Evolutionary conservation across 2,113 vertebrate species (phyloP).

Genomic region (Pituophis catenifer): DNA sequence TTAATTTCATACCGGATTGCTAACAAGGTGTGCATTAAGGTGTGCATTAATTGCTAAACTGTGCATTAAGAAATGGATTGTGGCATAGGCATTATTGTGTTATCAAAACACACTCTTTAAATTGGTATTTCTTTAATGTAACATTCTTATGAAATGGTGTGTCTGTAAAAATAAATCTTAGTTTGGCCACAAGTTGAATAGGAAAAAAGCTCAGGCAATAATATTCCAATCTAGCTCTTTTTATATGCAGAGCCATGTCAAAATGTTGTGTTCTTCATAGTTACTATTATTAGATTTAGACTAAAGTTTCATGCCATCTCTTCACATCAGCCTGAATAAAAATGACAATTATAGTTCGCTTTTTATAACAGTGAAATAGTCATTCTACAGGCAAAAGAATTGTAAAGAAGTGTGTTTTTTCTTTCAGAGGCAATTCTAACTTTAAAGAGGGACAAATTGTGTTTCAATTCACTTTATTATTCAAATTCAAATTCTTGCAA

Average conservation of each 20-base stretch:
- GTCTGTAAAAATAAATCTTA: conserved; percentile 22
- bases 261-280: conserved; percentile 36
- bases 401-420: background rate
- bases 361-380: conserved; percentile 36
- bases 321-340: conserved; percentile 36
- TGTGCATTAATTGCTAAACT: background rate
- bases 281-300: conserved; percentile 31
- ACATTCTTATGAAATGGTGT: conserved; percentile 34
- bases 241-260: conserved; percentile 49
- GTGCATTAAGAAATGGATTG: conserved; percentile 12
- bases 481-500: background rate
- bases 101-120: conserved; percentile 16
- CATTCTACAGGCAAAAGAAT: conserved; percentile 7
- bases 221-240: conserved; percentile 46
- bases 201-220: conserved; percentile 41
- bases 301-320: conserved; percentile 24
- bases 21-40: background rate
- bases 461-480: background rate
- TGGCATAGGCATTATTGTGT: background rate
- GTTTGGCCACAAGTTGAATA: conserved; percentile 14
- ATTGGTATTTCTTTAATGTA: background rate
- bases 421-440: background rate
- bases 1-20: background rate
- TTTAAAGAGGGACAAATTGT: background rate
- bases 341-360: conserved; percentile 20